These are phyloP conservation scores for Cydia fagiglandana DNA, from an alignment of 1,140 invertebrate genomes.

Conservation along the genomic window DNA sequence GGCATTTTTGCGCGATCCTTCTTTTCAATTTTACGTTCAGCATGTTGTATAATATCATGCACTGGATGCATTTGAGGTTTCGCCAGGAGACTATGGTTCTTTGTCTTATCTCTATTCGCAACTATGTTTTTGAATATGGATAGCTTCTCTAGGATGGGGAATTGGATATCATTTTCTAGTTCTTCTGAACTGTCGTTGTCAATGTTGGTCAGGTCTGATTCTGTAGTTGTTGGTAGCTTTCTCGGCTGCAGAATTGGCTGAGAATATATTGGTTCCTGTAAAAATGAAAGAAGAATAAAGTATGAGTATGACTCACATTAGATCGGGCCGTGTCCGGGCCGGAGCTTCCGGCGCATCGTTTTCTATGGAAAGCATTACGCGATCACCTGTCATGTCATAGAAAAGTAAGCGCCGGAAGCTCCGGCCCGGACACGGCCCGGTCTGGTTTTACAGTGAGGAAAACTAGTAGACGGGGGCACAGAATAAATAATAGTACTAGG, in stretches of 20 bases:
- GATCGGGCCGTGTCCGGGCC: no score
- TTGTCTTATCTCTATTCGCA: constrained; percentile 54
- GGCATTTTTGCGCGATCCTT: constrained; percentile 60
- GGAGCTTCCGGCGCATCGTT: no score
- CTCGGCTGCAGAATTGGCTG: constrained; percentile 39
- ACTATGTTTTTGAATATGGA: constrained; percentile 68
- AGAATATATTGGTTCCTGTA: constrained; percentile 59
- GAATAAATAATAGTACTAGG: no score
- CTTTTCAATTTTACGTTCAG: constrained; percentile 67
- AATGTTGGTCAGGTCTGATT: constrained; percentile 30
- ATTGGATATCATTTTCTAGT: constrained; percentile 51
- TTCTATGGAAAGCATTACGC: no score
- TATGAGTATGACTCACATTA: no score
- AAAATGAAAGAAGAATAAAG: constrained; percentile 35
- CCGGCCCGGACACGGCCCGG: no score
- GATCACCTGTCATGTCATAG: no score
- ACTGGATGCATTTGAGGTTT: constrained; percentile 67
- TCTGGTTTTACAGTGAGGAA: no score
- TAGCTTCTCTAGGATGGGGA: constrained; percentile 58
- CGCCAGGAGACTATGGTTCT: constrained; percentile 45
- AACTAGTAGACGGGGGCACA: no score
- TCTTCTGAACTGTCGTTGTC: constrained; percentile 41
- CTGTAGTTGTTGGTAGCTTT: constrained; percentile 36
- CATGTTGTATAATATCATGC: constrained; percentile 59
- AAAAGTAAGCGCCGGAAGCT: no score